A percentile compares a stretch with the other conserved stretches of the same genome.
These are phyloP conservation scores for Galagoides demidoff DNA, from an alignment of 2,797 vertebrate species.

Conservation along the genomic window DNA sequence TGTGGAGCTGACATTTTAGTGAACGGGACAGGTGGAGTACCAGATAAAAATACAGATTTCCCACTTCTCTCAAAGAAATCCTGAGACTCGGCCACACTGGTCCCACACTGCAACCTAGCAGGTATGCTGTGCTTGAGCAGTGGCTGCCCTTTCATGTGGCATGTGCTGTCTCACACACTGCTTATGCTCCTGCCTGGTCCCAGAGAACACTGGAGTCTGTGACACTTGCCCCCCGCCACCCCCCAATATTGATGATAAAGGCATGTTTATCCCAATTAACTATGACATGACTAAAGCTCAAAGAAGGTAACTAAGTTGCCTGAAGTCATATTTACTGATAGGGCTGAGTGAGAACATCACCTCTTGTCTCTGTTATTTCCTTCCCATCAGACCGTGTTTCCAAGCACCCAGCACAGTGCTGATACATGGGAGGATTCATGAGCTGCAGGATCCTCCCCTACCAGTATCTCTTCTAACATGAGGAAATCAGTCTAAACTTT, in stretches of 20 bases:
- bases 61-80: not conserved
- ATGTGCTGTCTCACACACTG: not conserved
- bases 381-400: not conserved
- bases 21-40: not conserved
- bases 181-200: not conserved
- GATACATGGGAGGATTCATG: not conserved
- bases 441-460: not conserved
- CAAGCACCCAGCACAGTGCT: not conserved
- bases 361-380: not conserved
- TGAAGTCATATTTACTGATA: not conserved
- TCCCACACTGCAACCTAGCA: not conserved
- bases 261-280: constrained; percentile 13
- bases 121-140: not conserved
- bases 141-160: not conserved
- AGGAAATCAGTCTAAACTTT: not conserved
- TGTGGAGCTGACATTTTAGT: not conserved
- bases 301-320: not conserved
- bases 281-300: not conserved
- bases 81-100: not conserved
- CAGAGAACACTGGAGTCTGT: not conserved
- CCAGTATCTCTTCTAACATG: not conserved
- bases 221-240: not conserved
- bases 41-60: constrained; percentile 1
- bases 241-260: not conserved
- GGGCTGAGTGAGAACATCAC: not conserved